Evolutionary conservation across 2,113 vertebrate genomes (phyloP), one percentile per base, ranked within the genome.

Genomic region (Ophiodon elongatus): DNA sequence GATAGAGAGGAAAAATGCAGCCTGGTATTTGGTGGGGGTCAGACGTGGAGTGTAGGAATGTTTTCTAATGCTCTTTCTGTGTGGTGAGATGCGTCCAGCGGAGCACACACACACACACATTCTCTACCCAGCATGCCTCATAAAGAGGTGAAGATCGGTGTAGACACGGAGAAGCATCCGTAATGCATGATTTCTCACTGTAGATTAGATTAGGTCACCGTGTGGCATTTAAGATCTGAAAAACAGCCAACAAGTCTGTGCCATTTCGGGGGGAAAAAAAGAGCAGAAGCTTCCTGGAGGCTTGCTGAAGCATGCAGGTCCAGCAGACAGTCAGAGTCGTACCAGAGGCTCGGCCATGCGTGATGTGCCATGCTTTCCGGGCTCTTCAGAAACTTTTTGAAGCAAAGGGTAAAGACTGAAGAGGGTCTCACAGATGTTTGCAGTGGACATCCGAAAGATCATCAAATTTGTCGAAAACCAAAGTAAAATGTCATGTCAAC

Each of bases 221-320:
- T 64, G 70, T 92, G 92, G 73, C 86, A 94, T 94, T 94, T 93
- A 78, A 84, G 79, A 85, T 62, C 37, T 63, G 43, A 37, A 82
- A 75, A 81, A 68, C 74, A 80, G 68, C 70, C 65, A 84, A 64
- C 54, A 67, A 70, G 62, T 59, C 8, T 15, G 59, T 80, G 31
- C 67, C 79, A 80, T 74, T 63, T 82, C 4, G 7, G 74, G 47
- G 78, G 9, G n/a, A n/a, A 14, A 39, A 27, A 8, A 29, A 90
- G 82, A 91, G 77, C 91, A 89, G 67, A 71, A 62, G 68, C 83
- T 85, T 93, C 91, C 91, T 79, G 89, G 60, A 93, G 93, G 91
- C 87, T 85, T 89, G 93, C 79, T 80, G 85, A 47, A 81, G 64
- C 89, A 86, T 15, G 73, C 80, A 72, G 69, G 84, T 85, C 84